phyloP scores from a whole-genome alignment of 1,140 invertebrate species.

The Cotesia typhae region DNA sequence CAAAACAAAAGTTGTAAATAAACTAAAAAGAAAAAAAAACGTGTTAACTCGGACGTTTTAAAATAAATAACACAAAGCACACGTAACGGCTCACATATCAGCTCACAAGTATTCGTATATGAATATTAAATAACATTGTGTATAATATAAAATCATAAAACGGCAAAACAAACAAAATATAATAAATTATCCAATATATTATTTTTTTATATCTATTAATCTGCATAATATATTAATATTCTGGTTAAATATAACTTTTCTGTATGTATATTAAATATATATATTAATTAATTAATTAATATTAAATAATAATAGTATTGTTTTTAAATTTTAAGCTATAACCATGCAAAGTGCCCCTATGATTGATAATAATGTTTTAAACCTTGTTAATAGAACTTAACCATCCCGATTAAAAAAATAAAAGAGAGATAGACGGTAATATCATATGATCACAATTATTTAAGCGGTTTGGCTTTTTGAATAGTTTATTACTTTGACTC shows the following conservation, averaged over 20 bases:
- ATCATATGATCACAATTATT: slow-evolving; percentile 57
- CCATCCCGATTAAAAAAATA: slow-evolving; percentile 26
- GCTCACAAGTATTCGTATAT: slow-evolving; percentile 44
- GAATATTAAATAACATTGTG: slow-evolving; percentile 62
- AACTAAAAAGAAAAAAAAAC: neutral
- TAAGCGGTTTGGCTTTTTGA: slow-evolving; percentile 61
- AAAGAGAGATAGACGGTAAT: slow-evolving; percentile 55
- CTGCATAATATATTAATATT: slow-evolving; percentile 65
- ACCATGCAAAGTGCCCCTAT: slow-evolving; percentile 60
- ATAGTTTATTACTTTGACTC: slow-evolving; percentile 56
- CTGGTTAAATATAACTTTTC: slow-evolving; percentile 47
- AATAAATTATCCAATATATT: slow-evolving; percentile 65
- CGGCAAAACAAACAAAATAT: slow-evolving; percentile 65
- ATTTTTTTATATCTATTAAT: slow-evolving; percentile 56
- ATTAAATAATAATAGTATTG: slow-evolving; percentile 49
- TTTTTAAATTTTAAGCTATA: slow-evolving; percentile 51
- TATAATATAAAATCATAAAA: slow-evolving; percentile 64
- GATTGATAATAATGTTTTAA: slow-evolving; percentile 24
- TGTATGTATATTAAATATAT: slow-evolving; percentile 23
- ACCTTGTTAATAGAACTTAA: slow-evolving; percentile 32
- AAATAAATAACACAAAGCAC: slow-evolving; percentile 29
- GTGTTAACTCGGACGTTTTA: slow-evolving; percentile 15
- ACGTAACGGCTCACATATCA: neutral
- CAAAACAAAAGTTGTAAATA: slow-evolving; percentile 16
- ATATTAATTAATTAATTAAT: slow-evolving; percentile 40